Evolutionary conservation across 2,888 invertebrate genomes (phyloP), one percentile per base, ranked within the genome.

Genomic region (Tipula unca): DNA sequence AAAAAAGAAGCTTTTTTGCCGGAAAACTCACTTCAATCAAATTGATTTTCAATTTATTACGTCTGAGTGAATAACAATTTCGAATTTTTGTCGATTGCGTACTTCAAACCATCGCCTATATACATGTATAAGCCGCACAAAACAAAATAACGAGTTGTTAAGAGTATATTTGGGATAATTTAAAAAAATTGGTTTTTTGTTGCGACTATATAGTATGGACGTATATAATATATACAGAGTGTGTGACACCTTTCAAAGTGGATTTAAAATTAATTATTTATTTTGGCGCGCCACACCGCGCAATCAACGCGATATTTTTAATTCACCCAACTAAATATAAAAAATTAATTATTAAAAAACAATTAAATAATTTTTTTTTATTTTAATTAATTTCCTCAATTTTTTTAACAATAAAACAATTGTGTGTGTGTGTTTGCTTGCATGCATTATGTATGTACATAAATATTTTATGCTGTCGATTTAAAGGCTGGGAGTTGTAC

Each of bases 361-460:
- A 69, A 69, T 69, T 69, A 69, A 25, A 69, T 17, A 54, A 54
- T 32, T 17, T 17, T 69, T 69, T 69, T n/a, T n/a, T n/a, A n/a
- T n/a, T n/a, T n/a, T n/a, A n/a, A 69, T 69, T 69, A 69, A 69
- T 69, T 69, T 69, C 69, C 69, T 69, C 69, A 69, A 69, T 25
- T 69, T 69, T 69, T 25, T 69, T 69, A 69, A 69, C 69, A 69
- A 69, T 69, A 25, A 69, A 69, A 69, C 10, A 69, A 69, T 25
- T 69, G 69, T 69, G 69, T 20, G 10, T 69, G 69, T 69, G 25
- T 69, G 69, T 69, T 1, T 69, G 25, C 10, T 8, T 48, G 4
- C 32, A 54, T 54, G 48, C 32, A 32, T 32, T 32, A 32, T 39
- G 2, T 10, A 54, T 69, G 69, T 10, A 69, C 69, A 69, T 69